Base-by-base conservation (phyloP, 2,888 invertebrate genomes). In the Endomychus coccineus region DNA sequence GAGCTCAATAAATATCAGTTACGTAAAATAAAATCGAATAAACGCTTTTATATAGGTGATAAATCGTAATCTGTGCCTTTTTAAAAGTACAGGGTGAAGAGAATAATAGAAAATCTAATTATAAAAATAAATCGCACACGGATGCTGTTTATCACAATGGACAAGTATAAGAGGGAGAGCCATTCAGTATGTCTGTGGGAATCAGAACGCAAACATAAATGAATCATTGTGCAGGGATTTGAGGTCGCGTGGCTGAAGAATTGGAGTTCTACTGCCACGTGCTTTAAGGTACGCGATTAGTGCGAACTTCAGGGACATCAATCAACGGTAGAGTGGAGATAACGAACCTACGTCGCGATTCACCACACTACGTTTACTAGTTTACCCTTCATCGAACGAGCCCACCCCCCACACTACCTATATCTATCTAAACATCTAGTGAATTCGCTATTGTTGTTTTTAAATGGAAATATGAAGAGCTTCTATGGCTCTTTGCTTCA, bases 171-270 rank as follows among this genome's bases (percentile, higher is more conserved):
- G 30, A 36, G 28, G 29, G 27, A 16, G 27, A 29, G 28, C 11
- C 16, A 16, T 16, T n/a, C 13, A 21, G 14, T 29, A 23, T 23
- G 16, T 13, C 25, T 36, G 62, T 63, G 62, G 62, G 63, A 63
- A 63, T 56, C 62, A 54, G 46, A 48, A 49, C 49, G 50, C 53
- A 52, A 54, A 53, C 54, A 54, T 50, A 56, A 62, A 61, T 61
- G 60, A 61, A 60, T 60, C 61, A 62, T 60, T 59, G 59, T 54
- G 54, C 49, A 46, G 56, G 59, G 61, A 61, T 60, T 61, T 58
- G 36, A 42, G 43, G 59, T 45, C 60, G 55, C 61, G 61, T 59
- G 62, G 44, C 59, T 29, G n/a, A 46, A 51, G 59, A 58, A 58
- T 57, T 51, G 54, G 55, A 50, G 48, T 51, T 49, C 44, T 46